Conservation (phyloP, 2,797 vertebrate species). For the Astyanax mexicanus region DNA sequence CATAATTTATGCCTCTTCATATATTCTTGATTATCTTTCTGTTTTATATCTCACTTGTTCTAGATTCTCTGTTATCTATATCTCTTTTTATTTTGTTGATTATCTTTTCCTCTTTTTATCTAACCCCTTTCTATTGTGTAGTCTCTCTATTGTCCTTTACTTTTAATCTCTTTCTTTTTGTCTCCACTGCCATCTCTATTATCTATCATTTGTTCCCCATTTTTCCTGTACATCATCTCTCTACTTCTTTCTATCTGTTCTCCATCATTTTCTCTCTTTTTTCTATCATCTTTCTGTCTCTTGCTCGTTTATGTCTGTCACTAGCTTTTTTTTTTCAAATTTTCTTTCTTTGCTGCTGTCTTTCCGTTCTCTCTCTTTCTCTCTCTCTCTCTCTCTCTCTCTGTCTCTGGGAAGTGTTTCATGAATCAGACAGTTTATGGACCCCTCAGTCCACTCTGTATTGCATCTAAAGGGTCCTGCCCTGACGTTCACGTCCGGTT, state of each 20-base stretch:
- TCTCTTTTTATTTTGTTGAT: not conserved
- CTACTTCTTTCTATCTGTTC: not conserved
- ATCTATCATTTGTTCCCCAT: not conserved
- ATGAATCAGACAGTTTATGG: constrained; percentile 38
- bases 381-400: not conserved
- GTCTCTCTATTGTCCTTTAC: not conserved
- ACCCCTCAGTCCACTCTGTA: constrained; percentile 11
- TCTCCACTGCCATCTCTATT: no score
- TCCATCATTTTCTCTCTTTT: not conserved
- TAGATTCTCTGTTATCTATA: not conserved
- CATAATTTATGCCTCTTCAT: not conserved
- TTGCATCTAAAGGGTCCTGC: no score
- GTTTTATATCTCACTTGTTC: no score
- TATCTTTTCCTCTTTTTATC: not conserved
- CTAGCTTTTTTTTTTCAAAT: not conserved
- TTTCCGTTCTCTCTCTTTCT: constrained; percentile 2
- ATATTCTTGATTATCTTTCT: not conserved
- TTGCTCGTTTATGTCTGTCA: not conserved
- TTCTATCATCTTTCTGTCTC: not conserved
- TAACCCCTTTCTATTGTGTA: no score
- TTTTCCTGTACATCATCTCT: no score
- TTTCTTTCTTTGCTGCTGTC: not conserved
- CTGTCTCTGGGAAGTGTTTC: constrained; percentile 31
- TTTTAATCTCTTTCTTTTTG: no score
- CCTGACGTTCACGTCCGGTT: constrained; percentile 24